Evolutionary conservation across 2,797 vertebrate genomes (phyloP).

Genomic region (Sebastes hubbsi): DNA sequence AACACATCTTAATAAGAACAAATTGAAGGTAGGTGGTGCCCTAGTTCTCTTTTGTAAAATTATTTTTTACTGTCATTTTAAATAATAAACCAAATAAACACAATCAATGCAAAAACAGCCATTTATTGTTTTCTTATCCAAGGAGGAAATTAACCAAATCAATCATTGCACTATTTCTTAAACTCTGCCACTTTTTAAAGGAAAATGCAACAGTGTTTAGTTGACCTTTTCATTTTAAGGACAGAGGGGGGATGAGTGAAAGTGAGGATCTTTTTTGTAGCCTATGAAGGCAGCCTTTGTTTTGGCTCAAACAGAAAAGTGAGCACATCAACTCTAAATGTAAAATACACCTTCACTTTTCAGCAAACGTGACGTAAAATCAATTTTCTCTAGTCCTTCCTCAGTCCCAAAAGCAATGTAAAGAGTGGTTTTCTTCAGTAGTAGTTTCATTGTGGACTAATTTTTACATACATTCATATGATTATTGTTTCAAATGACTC

Average conservation of each 20-base stretch:
- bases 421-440: slow-evolving; percentile 59
- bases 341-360: slow-evolving; percentile 37
- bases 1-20: not conserved
- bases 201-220: slow-evolving; percentile 51
- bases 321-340: slow-evolving; percentile 28
- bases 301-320: slow-evolving; percentile 45
- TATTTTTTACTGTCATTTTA: not conserved
- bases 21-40: not conserved
- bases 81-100: slow-evolving; percentile 20
- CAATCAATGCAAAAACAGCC: slow-evolving; percentile 60
- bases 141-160: slow-evolving; percentile 50
- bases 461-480: slow-evolving; percentile 68
- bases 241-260: slow-evolving; percentile 21
- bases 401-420: slow-evolving; percentile 48
- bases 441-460: slow-evolving; percentile 40
- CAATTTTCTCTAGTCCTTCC: slow-evolving; percentile 22
- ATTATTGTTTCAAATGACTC: slow-evolving; percentile 35
- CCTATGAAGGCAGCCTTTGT: slow-evolving; percentile 33
- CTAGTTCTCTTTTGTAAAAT: not conserved
- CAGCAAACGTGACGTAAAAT: slow-evolving; percentile 33
- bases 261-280: slow-evolving; percentile 13
- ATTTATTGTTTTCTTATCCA: slow-evolving; percentile 72
- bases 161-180: slow-evolving; percentile 51
- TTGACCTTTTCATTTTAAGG: slow-evolving; percentile 50
- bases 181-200: slow-evolving; percentile 41